Evolutionary conservation across 2,888 invertebrate genomes (phyloP).

Genomic region (Cryptophagus acutangulus): DNA sequence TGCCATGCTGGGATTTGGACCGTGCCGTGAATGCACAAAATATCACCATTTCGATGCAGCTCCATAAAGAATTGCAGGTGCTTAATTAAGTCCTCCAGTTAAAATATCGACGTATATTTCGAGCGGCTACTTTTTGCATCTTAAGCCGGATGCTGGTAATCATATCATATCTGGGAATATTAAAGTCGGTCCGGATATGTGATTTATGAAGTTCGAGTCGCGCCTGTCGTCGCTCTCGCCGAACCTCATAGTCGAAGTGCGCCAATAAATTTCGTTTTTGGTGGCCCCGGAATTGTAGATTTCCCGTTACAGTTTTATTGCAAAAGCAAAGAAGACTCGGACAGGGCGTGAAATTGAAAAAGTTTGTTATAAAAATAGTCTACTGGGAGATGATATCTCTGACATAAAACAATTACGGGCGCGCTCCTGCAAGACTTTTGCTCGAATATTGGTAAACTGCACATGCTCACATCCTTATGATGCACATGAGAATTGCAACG

Average conservation of each 20-base stretch:
- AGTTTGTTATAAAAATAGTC: slow-evolving; percentile 44
- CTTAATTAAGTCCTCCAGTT: no score
- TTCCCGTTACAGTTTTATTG: slow-evolving; percentile 45
- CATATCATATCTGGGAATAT: slow-evolving; percentile 43
- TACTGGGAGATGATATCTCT: slow-evolving; percentile 37
- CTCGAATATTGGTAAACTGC: slow-evolving; percentile 17
- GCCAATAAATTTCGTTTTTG: slow-evolving; percentile 38
- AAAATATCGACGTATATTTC: no score
- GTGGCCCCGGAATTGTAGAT: slow-evolving; percentile 39
- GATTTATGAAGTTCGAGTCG: slow-evolving; percentile 38
- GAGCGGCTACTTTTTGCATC: no score
- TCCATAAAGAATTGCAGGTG: no score
- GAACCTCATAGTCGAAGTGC: slow-evolving; percentile 39
- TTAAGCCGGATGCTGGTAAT: slow-evolving; percentile 39
- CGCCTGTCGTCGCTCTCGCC: slow-evolving; percentile 35
- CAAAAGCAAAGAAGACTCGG: slow-evolving; percentile 39
- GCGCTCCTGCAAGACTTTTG: no score
- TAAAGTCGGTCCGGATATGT: slow-evolving; percentile 41
- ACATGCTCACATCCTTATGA: slow-evolving; percentile 10
- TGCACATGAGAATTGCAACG: slow-evolving; percentile 3
- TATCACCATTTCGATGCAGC: no score
- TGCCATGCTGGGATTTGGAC: no score
- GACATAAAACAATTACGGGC: slow-evolving; percentile 42
- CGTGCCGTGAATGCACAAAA: no score
- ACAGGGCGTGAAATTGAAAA: slow-evolving; percentile 48